These are phyloP conservation scores for Taurulus bubalis DNA, from an alignment of 2,113 vertebrate species.

Conservation along the genomic window DNA sequence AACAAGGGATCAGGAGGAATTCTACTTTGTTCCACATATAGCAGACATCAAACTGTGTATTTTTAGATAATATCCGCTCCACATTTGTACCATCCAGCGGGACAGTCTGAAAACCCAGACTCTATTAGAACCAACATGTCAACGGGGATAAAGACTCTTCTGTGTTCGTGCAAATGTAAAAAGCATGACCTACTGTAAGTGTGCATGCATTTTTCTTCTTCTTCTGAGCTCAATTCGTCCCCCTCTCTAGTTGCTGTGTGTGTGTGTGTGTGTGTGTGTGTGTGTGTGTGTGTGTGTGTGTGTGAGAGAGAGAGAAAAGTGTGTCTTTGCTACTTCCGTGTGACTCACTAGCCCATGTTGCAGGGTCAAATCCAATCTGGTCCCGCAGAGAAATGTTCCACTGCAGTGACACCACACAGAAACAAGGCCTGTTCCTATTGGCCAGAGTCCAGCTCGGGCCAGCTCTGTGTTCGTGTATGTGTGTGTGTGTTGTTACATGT, in stretches of 20 bases:
- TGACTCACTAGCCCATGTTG: constrained; percentile 72
- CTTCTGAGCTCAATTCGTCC: not conserved
- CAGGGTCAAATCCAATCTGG: constrained; percentile 81
- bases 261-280: constrained; percentile 7
- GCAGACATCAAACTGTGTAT: constrained; percentile 50
- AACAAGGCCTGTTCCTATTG: constrained; percentile 71
- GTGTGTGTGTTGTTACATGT: not conserved
- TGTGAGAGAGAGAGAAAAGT: constrained; percentile 6
- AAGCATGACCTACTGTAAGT: constrained; percentile 29
- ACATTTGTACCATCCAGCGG: constrained; percentile 17
- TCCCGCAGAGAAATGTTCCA: constrained; percentile 83
- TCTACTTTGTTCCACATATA: constrained; percentile 14
- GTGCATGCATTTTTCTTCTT: constrained; percentile 7
- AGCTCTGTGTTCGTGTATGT: constrained; percentile 23
- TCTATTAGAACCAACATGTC: constrained; percentile 57
- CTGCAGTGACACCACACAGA: constrained; percentile 72
- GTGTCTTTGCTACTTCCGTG: constrained; percentile 36
- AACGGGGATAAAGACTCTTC: constrained; percentile 19
- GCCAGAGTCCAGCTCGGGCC: constrained; percentile 62
- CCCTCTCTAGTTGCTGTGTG: constrained; percentile 8
- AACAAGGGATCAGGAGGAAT: constrained; percentile 30
- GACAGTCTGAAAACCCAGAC: constrained; percentile 22
- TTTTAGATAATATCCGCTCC: constrained; percentile 50
- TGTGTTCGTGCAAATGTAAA: constrained; percentile 6
- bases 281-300: constrained; percentile 8